Conservation (phyloP, 2,797 vertebrate species). For the Eulemur coronatus region DNA sequence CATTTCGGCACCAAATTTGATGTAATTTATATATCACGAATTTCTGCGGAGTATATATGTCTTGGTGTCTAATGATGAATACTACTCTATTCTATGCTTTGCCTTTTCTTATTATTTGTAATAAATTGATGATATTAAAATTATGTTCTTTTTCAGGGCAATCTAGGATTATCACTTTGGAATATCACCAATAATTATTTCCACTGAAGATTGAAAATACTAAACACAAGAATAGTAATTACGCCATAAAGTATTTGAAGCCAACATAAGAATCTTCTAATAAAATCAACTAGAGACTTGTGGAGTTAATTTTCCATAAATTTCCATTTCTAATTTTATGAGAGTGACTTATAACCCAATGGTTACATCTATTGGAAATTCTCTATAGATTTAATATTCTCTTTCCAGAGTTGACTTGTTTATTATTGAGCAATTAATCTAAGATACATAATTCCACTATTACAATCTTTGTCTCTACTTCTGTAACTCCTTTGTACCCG, state of each 20-base stretch:
- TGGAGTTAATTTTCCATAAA: conserved; percentile 10
- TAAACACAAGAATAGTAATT: background rate
- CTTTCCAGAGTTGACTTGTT: background rate
- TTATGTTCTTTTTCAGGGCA: background rate
- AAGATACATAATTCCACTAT: background rate
- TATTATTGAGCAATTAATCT: background rate
- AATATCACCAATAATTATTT: background rate
- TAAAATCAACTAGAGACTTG: background rate
- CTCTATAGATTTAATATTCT: background rate
- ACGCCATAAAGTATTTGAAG: background rate
- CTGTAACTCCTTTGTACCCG: background rate
- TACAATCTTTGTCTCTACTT: background rate
- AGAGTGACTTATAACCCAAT: background rate
- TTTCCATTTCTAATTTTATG: background rate
- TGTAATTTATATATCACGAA: background rate
- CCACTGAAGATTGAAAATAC: background rate
- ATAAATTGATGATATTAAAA: background rate
- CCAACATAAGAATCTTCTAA: background rate
- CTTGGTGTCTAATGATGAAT: background rate
- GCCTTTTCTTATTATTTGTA: background rate
- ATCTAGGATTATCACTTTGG: background rate
- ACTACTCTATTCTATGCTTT: background rate
- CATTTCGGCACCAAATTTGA: background rate
- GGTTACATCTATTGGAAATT: background rate
- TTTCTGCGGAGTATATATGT: background rate